These are phyloP conservation scores for Tiaroga cobitis DNA, from an alignment of 2,797 vertebrate species.

Conservation along the genomic window DNA sequence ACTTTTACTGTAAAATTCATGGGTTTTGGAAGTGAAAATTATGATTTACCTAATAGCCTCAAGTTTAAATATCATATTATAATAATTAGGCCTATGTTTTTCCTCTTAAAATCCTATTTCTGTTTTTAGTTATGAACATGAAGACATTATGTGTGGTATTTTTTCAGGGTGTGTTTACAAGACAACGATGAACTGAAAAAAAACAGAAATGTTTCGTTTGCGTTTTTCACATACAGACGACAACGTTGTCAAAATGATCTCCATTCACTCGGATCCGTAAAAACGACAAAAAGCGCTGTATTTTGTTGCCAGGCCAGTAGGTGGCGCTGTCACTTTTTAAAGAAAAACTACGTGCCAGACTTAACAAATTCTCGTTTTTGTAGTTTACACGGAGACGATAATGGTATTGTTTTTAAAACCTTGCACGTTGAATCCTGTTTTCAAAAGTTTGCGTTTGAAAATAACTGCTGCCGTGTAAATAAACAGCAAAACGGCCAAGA, in stretches of 20 bases:
- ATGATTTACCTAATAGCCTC: background rate
- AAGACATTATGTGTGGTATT: background rate
- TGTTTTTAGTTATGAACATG: background rate
- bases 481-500: background rate
- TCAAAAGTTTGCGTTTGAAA: background rate
- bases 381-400: background rate
- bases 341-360: background rate
- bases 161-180: background rate
- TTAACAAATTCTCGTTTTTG: background rate
- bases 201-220: no score
- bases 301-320: no score
- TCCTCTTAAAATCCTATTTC: background rate
- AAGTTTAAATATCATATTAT: background rate
- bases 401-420: background rate
- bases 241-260: no score
- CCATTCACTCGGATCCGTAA: no score
- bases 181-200: background rate
- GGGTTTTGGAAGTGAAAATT: background rate
- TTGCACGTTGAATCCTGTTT: background rate
- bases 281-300: no score
- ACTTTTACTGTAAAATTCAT: background rate
- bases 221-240: no score
- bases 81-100: background rate
- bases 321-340: background rate
- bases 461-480: background rate